Conservation (phyloP, 2,113 vertebrate species). For the Apus apus region DNA sequence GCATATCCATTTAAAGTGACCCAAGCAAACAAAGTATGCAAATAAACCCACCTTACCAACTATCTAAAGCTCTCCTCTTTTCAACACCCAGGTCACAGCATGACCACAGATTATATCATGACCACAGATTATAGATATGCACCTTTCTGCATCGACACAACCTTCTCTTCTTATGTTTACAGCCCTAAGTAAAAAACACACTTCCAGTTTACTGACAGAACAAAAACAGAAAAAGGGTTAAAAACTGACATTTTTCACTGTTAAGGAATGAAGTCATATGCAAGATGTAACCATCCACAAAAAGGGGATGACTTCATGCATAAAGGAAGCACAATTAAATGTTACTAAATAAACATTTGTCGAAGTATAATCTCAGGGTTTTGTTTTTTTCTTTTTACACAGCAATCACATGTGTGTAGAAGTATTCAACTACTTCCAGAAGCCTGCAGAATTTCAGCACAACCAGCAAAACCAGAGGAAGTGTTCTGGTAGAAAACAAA, state of each 20-base stretch:
- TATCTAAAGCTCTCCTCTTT: not conserved
- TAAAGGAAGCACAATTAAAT: not conserved
- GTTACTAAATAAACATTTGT: not conserved
- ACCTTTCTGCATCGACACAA: not conserved
- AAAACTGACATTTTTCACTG: not conserved
- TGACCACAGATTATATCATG: not conserved
- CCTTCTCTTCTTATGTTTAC: not conserved
- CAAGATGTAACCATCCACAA: not conserved
- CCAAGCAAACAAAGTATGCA: not conserved
- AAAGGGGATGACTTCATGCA: not conserved
- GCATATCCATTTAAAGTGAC: slow-evolving; percentile 7
- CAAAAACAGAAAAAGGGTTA: not conserved
- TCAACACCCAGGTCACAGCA: not conserved
- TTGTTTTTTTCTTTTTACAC: not conserved
- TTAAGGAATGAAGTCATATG: not conserved
- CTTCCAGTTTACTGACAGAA: not conserved
- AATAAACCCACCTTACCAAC: not conserved
- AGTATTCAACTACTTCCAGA: not conserved
- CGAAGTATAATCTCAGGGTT: not conserved
- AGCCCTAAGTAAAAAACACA: not conserved
- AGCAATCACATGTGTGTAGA: not conserved
- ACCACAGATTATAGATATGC: not conserved
- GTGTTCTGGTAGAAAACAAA: fast-evolving
- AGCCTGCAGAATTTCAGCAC: not conserved
- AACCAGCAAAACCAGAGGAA: not conserved